These are phyloP conservation scores for Hycleus cichorii DNA, from an alignment of 1,140 invertebrate species.

Conservation along the genomic window DNA sequence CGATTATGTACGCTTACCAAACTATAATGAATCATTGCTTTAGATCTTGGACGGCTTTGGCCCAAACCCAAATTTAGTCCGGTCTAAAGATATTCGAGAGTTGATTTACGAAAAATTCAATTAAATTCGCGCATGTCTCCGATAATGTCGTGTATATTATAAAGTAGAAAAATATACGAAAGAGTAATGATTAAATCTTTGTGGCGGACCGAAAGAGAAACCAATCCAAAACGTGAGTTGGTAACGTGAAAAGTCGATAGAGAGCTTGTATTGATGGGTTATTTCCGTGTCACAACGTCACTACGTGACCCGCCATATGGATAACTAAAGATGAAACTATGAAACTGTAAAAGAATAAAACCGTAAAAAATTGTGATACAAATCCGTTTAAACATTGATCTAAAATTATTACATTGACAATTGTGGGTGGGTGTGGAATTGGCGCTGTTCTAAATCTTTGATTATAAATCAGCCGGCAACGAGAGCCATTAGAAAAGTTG, in stretches of 20 bases:
- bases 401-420: too few relatives aligned
- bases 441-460: too few relatives aligned
- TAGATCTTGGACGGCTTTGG: slow-evolving; percentile 2
- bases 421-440: too few relatives aligned
- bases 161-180: slow-evolving; percentile 12
- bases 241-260: slow-evolving; percentile 25
- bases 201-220: slow-evolving; percentile 20
- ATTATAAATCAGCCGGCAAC: neutral
- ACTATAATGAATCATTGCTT: slow-evolving; percentile 9
- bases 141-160: neutral
- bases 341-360: too few relatives aligned
- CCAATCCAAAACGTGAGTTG: slow-evolving; percentile 26
- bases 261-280: slow-evolving; percentile 25
- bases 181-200: slow-evolving; percentile 25
- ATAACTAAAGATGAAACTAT: slow-evolving; percentile 4
- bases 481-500: slow-evolving; percentile 6
- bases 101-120: neutral
- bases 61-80: slow-evolving; percentile 4
- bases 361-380: too few relatives aligned
- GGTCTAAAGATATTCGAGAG: neutral
- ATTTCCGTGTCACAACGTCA: slow-evolving; percentile 25
- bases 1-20: slow-evolving; percentile 9
- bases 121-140: neutral
- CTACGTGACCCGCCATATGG: slow-evolving; percentile 15
- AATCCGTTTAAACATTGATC: too few relatives aligned